These are phyloP conservation scores for Colletes collaris DNA, from an alignment of 2,888 invertebrate species.

Conservation along the genomic window DNA sequence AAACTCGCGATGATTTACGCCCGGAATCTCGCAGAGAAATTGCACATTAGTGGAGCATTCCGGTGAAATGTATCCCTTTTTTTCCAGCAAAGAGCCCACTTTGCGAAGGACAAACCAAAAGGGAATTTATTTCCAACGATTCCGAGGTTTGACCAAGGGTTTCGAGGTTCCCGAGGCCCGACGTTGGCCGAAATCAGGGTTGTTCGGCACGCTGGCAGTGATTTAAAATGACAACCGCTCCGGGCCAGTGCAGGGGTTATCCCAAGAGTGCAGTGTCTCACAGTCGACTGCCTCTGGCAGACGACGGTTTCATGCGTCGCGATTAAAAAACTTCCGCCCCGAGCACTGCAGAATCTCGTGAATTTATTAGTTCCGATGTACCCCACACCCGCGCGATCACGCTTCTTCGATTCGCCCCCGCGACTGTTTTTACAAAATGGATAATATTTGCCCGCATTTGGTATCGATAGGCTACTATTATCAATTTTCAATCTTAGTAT, in stretches of 20 bases:
- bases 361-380: constrained; percentile 79
- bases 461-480: too few species aligned
- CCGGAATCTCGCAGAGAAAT: neutral
- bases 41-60: neutral
- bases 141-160: constrained; percentile 57
- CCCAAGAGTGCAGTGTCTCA: constrained; percentile 82
- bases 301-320: constrained; percentile 75
- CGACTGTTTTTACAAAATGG: neutral
- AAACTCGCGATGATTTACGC: constrained; percentile 2
- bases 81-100: constrained; percentile 18
- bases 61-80: constrained; percentile 11
- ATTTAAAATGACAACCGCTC: constrained; percentile 82
- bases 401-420: neutral
- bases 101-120: constrained; percentile 66
- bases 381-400: constrained; percentile 23
- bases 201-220: constrained; percentile 74
- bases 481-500: too few species aligned
- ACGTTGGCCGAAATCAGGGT: constrained; percentile 37
- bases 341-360: constrained; percentile 78
- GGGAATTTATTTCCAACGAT: constrained; percentile 77
- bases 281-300: constrained; percentile 72
- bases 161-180: constrained; percentile 28
- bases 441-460: too few species aligned
- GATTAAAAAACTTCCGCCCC: constrained; percentile 81
- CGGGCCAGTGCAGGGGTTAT: constrained; percentile 74